Conservation (phyloP, 2,797 vertebrate species). For the Oryzias dopingdopingensis region DNA sequence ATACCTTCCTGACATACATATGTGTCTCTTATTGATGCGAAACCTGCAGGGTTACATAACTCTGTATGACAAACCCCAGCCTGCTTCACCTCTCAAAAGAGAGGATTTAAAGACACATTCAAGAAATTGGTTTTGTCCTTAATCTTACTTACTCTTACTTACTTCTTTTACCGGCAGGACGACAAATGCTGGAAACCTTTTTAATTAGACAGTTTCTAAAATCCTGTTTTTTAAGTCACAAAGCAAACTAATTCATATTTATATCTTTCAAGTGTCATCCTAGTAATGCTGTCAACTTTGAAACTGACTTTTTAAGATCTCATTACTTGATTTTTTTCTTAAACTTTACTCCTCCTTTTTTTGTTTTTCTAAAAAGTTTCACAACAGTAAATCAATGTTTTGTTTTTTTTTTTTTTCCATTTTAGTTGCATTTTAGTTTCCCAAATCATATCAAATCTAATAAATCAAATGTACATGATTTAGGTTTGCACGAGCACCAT, state of each 20-base stretch:
- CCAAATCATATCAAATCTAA: too few species aligned
- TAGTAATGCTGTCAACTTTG: background rate
- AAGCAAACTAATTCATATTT: background rate
- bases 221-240: background rate
- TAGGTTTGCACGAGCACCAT: too few species aligned
- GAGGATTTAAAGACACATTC: slow-evolving; percentile 18
- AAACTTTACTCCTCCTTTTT: too few species aligned
- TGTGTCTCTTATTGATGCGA: slow-evolving; percentile 39
- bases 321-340: too few species aligned
- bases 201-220: background rate
- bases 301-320: too few species aligned
- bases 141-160: background rate
- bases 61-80: slow-evolving; percentile 33
- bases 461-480: too few species aligned
- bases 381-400: too few species aligned
- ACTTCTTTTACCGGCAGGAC: background rate
- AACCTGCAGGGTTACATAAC: slow-evolving; percentile 51
- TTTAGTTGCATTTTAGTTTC: too few species aligned
- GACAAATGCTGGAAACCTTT: background rate
- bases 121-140: slow-evolving; percentile 3
- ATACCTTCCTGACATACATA: slow-evolving; percentile 47
- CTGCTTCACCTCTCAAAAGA: slow-evolving; percentile 27
- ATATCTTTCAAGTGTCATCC: background rate
- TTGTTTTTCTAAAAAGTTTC: too few species aligned
- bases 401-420: too few species aligned